A percentile compares a stretch with the other conserved stretches of the same genome.
phyloP scores from a whole-genome alignment of 2,888 invertebrate species.

The Melanophora roralis region DNA sequence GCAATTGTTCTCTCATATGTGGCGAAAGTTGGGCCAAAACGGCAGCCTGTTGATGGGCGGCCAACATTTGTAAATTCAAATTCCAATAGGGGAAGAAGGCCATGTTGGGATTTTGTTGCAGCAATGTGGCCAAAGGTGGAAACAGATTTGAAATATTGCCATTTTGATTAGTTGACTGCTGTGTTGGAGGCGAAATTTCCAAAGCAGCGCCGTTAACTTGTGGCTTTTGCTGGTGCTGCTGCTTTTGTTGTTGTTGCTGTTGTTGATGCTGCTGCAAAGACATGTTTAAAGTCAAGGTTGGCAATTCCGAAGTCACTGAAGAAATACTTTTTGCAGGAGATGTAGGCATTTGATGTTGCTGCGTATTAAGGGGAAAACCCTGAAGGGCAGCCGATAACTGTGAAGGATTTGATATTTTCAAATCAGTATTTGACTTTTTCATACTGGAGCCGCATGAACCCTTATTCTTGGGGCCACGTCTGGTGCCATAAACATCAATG shows the following conservation, averaged over 20 bases:
- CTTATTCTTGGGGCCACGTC: constrained; percentile 88
- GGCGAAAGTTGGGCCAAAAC: constrained; percentile 75
- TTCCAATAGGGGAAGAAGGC: constrained; percentile 77
- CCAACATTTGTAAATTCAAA: constrained; percentile 76
- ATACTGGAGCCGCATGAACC: constrained; percentile 61
- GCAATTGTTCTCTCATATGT: constrained; percentile 69
- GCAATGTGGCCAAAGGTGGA: constrained; percentile 72
- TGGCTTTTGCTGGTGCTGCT: constrained; percentile 59
- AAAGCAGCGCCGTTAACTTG: constrained; percentile 4
- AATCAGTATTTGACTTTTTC: constrained; percentile 23
- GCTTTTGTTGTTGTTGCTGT: constrained; percentile 43
- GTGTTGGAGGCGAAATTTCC: constrained; percentile 22
- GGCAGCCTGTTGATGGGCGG: constrained; percentile 76
- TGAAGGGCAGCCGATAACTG: constrained; percentile 74
- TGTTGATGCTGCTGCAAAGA: constrained; percentile 58
- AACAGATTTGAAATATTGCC: constrained; percentile 65
- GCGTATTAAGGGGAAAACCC: constrained; percentile 67
- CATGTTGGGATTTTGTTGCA: constrained; percentile 74
- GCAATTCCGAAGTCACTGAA: constrained; percentile 64
- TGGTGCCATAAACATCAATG: constrained; percentile 93
- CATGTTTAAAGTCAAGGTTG: constrained; percentile 50
- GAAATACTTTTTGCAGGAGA: constrained; percentile 71
- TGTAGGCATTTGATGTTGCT: constrained; percentile 65
- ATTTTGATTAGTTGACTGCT: constrained; percentile 55
- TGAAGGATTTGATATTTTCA: constrained; percentile 57